phyloP scores from a whole-genome alignment of 2,113 vertebrate genomes.

The Trachemys scripta region DNA sequence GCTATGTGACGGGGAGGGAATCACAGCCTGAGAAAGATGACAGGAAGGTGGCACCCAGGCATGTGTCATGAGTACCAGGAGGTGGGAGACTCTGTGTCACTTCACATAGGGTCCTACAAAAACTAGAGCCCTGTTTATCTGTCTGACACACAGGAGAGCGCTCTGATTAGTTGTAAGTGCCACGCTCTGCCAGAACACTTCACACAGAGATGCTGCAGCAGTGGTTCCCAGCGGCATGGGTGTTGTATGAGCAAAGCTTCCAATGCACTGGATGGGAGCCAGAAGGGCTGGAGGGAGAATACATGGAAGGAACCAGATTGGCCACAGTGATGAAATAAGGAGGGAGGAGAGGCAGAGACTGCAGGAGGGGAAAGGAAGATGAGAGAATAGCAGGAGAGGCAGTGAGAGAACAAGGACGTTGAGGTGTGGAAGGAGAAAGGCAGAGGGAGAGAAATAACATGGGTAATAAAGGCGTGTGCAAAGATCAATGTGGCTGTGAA shows the following conservation, averaged over 20 bases:
- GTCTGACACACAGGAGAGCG: background rate
- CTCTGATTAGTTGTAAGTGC: background rate
- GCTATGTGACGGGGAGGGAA: background rate
- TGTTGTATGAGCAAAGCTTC: background rate
- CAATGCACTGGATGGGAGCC: background rate
- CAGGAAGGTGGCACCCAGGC: background rate
- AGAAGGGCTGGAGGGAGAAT: background rate
- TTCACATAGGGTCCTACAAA: background rate
- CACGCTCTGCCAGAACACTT: background rate
- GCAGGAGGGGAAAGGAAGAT: background rate
- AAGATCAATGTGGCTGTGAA: background rate
- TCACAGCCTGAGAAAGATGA: background rate
- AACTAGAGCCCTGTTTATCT: background rate
- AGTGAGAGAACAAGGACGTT: background rate
- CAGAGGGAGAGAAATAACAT: background rate
- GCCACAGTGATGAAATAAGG: background rate
- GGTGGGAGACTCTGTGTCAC: fast-evolving
- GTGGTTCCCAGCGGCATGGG: background rate
- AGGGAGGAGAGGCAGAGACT: background rate
- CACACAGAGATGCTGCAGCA: background rate
- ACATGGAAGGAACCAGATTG: background rate
- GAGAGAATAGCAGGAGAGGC: background rate
- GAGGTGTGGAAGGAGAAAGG: background rate
- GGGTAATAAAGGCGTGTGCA: background rate
- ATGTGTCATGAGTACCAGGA: background rate